phyloP scores from a whole-genome alignment of 2,888 invertebrate species.

The Epiperipatus broadwayi region DNA sequence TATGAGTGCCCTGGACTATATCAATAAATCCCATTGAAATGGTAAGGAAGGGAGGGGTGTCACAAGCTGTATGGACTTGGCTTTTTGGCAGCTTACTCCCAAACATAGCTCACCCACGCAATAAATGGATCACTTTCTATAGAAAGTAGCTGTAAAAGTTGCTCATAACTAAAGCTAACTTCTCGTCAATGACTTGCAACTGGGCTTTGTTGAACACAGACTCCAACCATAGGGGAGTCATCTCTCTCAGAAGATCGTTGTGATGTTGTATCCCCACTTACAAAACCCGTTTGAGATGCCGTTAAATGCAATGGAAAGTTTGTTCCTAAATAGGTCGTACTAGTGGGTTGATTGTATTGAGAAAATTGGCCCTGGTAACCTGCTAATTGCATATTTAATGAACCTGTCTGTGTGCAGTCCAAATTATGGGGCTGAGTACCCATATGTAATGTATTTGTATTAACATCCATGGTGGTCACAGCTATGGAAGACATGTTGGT shows the following conservation, averaged over 20 bases:
- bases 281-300: slow-evolving; percentile 17
- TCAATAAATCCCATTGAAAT: too few relatives aligned
- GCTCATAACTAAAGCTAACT: too few relatives aligned
- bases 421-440: slow-evolving; percentile 20
- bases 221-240: slow-evolving; percentile 65
- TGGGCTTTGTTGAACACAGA: slow-evolving; percentile 76
- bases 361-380: slow-evolving; percentile 22
- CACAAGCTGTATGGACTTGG: too few relatives aligned
- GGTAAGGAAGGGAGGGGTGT: too few relatives aligned
- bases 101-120: too few relatives aligned
- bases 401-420: slow-evolving; percentile 29
- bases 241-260: slow-evolving; percentile 43
- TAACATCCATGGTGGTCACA: slow-evolving; percentile 22
- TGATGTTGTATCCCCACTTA: too few relatives aligned
- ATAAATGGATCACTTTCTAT: too few relatives aligned
- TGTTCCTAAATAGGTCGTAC: slow-evolving; percentile 20
- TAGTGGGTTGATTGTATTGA: slow-evolving; percentile 18
- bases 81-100: too few relatives aligned
- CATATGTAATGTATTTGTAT: slow-evolving; percentile 21
- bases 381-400: slow-evolving; percentile 29
- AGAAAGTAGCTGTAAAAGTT: too few relatives aligned
- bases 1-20: too few relatives aligned
- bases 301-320: slow-evolving; percentile 21
- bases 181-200: slow-evolving; percentile 58
- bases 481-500: slow-evolving; percentile 17